Base-by-base conservation (phyloP, 2,113 vertebrate genomes). In the Myanophis thanlyinensis region DNA sequence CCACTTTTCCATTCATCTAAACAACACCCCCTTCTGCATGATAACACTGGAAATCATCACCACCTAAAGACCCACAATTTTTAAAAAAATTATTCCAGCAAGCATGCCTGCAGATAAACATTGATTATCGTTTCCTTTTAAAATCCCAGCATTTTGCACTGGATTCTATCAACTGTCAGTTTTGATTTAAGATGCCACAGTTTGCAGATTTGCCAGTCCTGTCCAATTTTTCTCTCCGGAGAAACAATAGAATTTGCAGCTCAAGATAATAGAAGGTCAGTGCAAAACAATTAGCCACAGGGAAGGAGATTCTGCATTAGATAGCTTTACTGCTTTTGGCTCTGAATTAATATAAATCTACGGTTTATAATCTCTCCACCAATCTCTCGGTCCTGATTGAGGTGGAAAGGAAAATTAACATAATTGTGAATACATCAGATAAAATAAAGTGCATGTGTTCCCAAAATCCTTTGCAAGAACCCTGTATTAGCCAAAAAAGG, bases 151-250 rank as follows among this genome's bases (percentile, higher is more conserved):
- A 47, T 80, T 0, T 94, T 95, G 62, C 48, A 13, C 25, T 47
- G 84, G 48, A 30, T 91, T 90, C 2, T 1, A 85, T 89, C 22
- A 54, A 89, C 80, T 85, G 85, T 88, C 93, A 7, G 5, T 47
- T 89, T 48, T 88, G 67, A 35, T 53, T 73, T 35, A 89, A 87
- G 87, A 54, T 35, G 84, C 53, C 11, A 20, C 49, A 22, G 44
- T 56, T 49, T 56, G 51, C 23, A 80, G 49, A 52, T 53, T 62
- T 97, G 95, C 97, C 98, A 94, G 97, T 0, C 88, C 35, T 93
- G 59, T 7, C 0, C 4, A 56, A 40, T 85, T 91, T 80, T 51
- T 3, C 53, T 89, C 53, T 86, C 0, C 12, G 1, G 49, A 5
- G 90, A 25, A 92, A 73, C 18, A 30, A 23, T 30, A 1, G 22